Evolutionary conservation across 2,888 invertebrate species (phyloP), one percentile per base, ranked within the genome.

Genomic region (Rapana venosa): DNA sequence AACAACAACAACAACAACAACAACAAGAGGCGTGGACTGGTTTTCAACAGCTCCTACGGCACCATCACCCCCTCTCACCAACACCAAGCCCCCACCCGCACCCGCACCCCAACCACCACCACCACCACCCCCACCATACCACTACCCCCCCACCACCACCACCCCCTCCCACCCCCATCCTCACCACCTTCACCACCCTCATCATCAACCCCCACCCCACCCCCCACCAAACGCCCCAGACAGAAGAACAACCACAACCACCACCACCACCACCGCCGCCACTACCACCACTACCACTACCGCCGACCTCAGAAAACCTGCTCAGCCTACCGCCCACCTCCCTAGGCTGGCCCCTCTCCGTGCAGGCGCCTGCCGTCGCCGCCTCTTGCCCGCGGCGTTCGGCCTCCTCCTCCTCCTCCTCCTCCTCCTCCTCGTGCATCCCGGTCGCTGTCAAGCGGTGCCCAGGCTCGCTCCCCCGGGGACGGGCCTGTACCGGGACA

Each of bases 281-380:
- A 13, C 1, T 58, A 89, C 74, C 89, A 90, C 74, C 66, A 84
- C 88, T 83, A 89, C 66, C 90, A 88, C 86, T 89, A 74, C 36
- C 90, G n/a, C 17, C 86, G 86, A 5, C 47, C 47, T 17, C 22
- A 11, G 70, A 87, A 26, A 35, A 5, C 36, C n/a, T 70, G 32
- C 87, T n/a, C 20, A 26, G 87, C 15, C 61, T 61, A 8, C 74
- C 70, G 6, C n/a, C 70, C 5, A 36, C 77, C 15, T 36, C 36
- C 8, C 77, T 77, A 26, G 22, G 30, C 47, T 87, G 70, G 77
- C 74, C 61, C 22, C 74, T 56, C 56, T 30, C 70, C 47, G n/a
- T 32, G 61, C 58, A 30, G 2, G 30, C 26, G 5, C 74, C 61
- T 6, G 22, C 36, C 20, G n/a, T n/a, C n/a, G 32, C 86, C 26